These are phyloP conservation scores for Protophormia terraenovae DNA, from an alignment of 2,888 invertebrate species.

Conservation along the genomic window DNA sequence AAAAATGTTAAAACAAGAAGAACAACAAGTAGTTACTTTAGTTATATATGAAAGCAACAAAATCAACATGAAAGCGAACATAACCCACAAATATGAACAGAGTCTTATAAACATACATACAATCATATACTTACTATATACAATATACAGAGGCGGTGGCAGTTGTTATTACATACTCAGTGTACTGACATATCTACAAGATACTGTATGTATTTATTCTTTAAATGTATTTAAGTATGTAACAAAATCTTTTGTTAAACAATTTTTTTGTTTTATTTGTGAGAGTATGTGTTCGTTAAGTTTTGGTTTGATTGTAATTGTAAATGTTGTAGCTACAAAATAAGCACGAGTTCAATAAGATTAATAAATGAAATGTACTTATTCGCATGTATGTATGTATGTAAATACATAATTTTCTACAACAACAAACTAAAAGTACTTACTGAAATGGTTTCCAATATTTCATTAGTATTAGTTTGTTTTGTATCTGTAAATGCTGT, in stretches of 20 bases:
- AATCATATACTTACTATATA: background rate
- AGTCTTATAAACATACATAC: conserved; percentile 56
- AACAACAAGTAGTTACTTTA: conserved; percentile 48
- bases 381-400: background rate
- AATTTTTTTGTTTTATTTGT: background rate
- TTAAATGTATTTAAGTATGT: background rate
- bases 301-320: conserved; percentile 11
- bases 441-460: background rate
- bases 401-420: background rate
- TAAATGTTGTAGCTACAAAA: conserved; percentile 13
- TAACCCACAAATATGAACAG: conserved; percentile 61
- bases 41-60: conserved; percentile 20
- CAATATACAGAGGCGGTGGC: conserved; percentile 59
- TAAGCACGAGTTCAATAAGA: conserved; percentile 20
- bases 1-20: conserved; percentile 5
- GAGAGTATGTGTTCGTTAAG: background rate
- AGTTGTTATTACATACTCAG: conserved; percentile 58
- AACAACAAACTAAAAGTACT: background rate
- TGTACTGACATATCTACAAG: conserved; percentile 33
- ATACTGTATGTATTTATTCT: background rate
- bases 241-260: background rate
- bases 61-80: conserved; percentile 56
- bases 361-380: conserved; percentile 24
- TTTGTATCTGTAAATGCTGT: background rate
- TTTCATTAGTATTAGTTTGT: background rate